These are phyloP conservation scores for Dromococcyx pavoninus DNA, from an alignment of 2,797 vertebrate genomes.

Conservation along the genomic window DNA sequence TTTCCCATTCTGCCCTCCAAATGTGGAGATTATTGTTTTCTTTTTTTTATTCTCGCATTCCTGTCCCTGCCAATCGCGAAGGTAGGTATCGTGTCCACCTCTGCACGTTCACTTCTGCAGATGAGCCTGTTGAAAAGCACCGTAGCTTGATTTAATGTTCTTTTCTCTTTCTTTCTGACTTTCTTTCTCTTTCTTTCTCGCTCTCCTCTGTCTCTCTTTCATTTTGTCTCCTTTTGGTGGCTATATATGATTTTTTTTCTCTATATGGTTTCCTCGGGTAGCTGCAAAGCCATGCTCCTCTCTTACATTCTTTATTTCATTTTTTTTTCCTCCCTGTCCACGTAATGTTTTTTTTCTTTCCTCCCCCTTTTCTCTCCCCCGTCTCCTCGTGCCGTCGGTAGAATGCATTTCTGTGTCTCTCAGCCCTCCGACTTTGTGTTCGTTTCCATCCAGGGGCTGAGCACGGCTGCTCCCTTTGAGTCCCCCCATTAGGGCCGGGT, in stretches of 20 bases:
- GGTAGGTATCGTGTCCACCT: constrained; percentile 97
- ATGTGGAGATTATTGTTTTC: constrained; percentile 97
- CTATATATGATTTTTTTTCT: constrained; percentile 71
- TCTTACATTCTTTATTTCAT: constrained; percentile 37
- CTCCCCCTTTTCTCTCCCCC: constrained; percentile 66
- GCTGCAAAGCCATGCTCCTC: constrained; percentile 73
- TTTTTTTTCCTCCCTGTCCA: constrained; percentile 80
- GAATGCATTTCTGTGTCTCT: constrained; percentile 93
- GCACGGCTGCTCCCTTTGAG: constrained; percentile 20
- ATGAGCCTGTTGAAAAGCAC: constrained; percentile 97
- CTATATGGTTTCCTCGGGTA: constrained; percentile 77
- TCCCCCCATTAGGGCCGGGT: constrained; percentile 20
- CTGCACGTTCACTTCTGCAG: constrained; percentile 97
- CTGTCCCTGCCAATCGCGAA: constrained; percentile 96
- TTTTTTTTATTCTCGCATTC: constrained; percentile 95
- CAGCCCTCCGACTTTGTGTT: constrained; percentile 77
- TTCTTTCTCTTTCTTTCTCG: constrained; percentile 42
- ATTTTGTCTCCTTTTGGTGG: constrained; percentile 76
- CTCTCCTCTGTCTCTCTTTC: constrained; percentile 54
- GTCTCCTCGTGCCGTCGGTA: constrained; percentile 78
- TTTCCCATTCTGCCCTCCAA: constrained; percentile 91
- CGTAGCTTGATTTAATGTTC: constrained; percentile 97
- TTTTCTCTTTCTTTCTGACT: constrained; percentile 72
- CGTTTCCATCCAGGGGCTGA: constrained; percentile 44
- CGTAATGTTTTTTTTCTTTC: constrained; percentile 76